Evolutionary conservation across 2,113 vertebrate genomes (phyloP).

Genomic region (Falcunculus frontatus): DNA sequence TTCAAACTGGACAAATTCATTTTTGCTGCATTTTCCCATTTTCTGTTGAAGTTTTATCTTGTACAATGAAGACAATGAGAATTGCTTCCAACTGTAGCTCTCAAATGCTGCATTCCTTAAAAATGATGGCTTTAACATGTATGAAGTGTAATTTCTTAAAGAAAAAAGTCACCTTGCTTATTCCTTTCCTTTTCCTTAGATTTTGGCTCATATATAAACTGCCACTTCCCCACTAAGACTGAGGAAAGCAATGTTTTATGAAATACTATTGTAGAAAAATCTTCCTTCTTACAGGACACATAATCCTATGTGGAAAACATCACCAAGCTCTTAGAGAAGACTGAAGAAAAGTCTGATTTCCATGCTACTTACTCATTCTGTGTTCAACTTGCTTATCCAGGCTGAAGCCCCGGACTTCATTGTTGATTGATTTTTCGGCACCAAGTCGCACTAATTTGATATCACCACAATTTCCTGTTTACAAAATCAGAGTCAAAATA

Average conservation of each 20-base stretch:
- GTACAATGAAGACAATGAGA: neutral
- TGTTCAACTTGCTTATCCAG: constrained; percentile 79
- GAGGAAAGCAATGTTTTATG: neutral
- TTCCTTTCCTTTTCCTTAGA: neutral
- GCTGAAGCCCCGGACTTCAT: constrained; percentile 77
- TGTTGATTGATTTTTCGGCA: constrained; percentile 77
- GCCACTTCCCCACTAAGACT: neutral
- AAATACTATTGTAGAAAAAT: neutral
- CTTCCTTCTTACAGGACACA: neutral
- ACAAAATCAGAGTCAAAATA: neutral
- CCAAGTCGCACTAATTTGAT: constrained; percentile 85
- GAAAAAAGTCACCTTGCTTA: neutral
- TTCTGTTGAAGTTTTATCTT: neutral
- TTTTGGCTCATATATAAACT: neutral
- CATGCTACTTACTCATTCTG: constrained; percentile 76
- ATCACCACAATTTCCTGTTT: constrained; percentile 86
- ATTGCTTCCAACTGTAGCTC: neutral
- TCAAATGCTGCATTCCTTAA: neutral
- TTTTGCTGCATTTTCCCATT: neutral
- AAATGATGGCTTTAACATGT: neutral
- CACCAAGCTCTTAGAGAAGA: neutral
- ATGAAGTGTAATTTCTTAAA: neutral
- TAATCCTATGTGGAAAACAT: neutral
- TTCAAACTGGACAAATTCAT: neutral
- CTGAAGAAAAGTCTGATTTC: neutral